A percentile compares a stretch with the other conserved stretches of the same genome.
These are phyloP conservation scores for Tridacna gigas DNA, from an alignment of 2,888 invertebrate genomes.

Conservation along the genomic window DNA sequence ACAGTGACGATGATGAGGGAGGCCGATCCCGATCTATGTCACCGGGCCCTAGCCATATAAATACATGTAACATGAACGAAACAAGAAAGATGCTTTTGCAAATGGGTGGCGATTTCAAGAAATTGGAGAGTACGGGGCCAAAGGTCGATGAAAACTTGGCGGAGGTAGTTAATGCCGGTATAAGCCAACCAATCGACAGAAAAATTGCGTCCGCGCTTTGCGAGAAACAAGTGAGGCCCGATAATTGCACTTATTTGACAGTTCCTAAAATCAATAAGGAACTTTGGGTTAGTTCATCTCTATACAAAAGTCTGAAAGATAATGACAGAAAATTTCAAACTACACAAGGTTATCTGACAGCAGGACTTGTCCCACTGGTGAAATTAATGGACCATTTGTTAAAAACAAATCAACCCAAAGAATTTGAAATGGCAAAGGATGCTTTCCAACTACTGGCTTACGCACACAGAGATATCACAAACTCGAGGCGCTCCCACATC, in stretches of 20 bases:
- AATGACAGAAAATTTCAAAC: conserved; percentile 1
- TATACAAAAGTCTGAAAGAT: background rate
- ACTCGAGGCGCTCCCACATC: background rate
- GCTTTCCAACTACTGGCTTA: conserved; percentile 4
- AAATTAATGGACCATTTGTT: conserved; percentile 3
- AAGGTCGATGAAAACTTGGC: background rate
- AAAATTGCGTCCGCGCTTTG: background rate
- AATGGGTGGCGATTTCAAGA: background rate
- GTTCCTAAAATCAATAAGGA: conserved; percentile 14
- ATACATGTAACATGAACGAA: background rate
- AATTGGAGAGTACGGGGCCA: background rate
- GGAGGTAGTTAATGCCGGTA: background rate
- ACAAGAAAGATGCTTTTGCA: background rate
- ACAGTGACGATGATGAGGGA: no score
- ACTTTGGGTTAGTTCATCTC: background rate
- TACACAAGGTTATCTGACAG: conserved; percentile 1
- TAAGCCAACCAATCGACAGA: background rate
- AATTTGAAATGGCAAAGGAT: conserved; percentile 4
- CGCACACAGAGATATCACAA: conserved; percentile 5
- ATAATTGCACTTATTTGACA: conserved; percentile 5
- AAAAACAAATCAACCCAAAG: background rate
- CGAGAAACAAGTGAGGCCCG: background rate
- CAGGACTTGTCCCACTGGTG: background rate
- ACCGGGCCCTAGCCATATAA: no score
- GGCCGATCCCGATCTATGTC: no score